Conservation (phyloP, 2,113 vertebrate genomes). For the Pycnonotus jocosus region DNA sequence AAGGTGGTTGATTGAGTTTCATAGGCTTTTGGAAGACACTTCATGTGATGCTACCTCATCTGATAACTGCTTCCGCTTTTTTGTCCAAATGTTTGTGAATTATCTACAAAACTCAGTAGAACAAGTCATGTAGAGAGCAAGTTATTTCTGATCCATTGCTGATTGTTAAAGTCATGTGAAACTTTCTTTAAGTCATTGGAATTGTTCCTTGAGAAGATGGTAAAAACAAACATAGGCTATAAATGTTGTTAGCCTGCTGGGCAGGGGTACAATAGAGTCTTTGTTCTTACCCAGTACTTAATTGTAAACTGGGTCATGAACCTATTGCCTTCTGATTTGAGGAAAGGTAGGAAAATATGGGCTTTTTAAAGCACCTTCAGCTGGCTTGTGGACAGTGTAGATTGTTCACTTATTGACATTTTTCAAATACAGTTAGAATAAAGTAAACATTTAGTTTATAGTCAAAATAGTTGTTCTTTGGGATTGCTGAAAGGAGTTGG, state of each 20-base stretch:
- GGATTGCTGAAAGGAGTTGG: not conserved
- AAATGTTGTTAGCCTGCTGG: conserved; percentile 12
- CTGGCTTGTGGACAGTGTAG: not conserved
- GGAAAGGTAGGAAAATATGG: not conserved
- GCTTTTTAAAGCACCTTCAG: not conserved
- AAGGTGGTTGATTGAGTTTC: not conserved
- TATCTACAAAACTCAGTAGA: not conserved
- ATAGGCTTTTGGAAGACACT: not conserved
- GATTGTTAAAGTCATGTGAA: not conserved
- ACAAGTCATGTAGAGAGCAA: not conserved
- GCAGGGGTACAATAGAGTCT: conserved; percentile 4
- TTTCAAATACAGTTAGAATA: not conserved
- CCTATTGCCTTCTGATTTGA: conserved; percentile 20
- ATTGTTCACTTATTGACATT: not conserved
- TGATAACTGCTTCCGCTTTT: not conserved
- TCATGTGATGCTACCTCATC: not conserved
- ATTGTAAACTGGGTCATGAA: conserved; percentile 40
- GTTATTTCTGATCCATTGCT: not conserved
- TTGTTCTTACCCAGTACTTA: conserved; percentile 15
- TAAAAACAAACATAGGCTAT: conserved; percentile 43
- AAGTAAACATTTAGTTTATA: not conserved
- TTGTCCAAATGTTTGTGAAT: not conserved
- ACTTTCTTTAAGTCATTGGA: not conserved
- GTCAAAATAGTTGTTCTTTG: not conserved
- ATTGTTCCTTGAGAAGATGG: not conserved